phyloP scores from a whole-genome alignment of 2,888 invertebrate species.

The Rhingia rostrata region DNA sequence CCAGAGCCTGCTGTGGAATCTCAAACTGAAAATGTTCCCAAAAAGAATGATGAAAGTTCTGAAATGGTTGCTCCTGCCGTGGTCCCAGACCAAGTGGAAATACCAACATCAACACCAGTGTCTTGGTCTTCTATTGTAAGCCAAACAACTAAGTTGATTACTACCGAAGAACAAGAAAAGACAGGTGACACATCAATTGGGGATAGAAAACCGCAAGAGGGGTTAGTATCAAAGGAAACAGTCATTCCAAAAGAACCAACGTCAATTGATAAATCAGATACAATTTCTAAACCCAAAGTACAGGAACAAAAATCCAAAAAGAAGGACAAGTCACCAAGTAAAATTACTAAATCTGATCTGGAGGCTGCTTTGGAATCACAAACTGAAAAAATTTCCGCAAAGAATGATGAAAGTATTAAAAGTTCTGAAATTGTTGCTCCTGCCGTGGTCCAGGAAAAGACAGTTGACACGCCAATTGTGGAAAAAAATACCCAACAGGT shows the following conservation, averaged over 20 bases:
- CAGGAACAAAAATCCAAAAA: background rate
- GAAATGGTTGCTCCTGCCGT: no score
- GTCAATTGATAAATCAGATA: background rate
- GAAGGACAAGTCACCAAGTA: background rate
- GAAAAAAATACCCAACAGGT: background rate
- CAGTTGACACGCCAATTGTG: background rate
- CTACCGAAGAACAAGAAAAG: background rate
- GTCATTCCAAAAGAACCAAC: background rate
- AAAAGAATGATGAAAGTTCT: no score
- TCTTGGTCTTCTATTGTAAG: conserved; percentile 9
- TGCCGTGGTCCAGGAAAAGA: no score
- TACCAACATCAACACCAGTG: background rate
- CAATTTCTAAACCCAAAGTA: background rate
- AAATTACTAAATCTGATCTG: no score
- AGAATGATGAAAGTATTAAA: no score
- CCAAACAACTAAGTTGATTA: background rate
- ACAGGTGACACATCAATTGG: background rate
- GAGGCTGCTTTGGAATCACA: no score
- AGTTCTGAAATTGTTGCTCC: no score
- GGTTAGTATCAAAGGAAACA: no score
- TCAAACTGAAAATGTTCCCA: no score
- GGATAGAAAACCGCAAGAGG: background rate
- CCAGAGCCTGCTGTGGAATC: no score
- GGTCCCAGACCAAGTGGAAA: background rate
- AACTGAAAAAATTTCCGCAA: no score